Evolutionary conservation across 2,113 vertebrate genomes (phyloP), one percentile per base, ranked within the genome.

Genomic region (Labeo rohita): DNA sequence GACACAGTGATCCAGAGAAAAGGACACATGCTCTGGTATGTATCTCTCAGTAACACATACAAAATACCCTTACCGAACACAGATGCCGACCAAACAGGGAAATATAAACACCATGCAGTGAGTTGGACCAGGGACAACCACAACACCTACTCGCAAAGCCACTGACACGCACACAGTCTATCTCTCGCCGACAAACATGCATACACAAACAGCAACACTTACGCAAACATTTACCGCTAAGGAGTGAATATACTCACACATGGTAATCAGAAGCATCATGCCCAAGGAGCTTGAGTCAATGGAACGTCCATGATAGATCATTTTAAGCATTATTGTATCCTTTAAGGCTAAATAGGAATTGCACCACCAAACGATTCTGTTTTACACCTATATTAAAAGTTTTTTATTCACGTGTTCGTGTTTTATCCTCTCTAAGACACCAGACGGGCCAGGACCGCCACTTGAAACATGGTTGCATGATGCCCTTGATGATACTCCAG

Each of bases 21-120:
- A 72, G 11, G 63, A 82, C 70, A 74, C 78, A 74, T 18, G 65
- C 75, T 59, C 49, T 77, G 28, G 39, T 78, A n/a, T 85, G 52
- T 86, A 54, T 84, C 45, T 54, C 43, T 54, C 15, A 54, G 43
- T 52, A 59, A 78, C 66, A 36, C 28, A 45, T 68, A 73, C 43
- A 39, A 80, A 61, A 75, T 49, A 61, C 15, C 56, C 80, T 83
- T 50, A 36, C 70, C 23, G 8, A 56, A 76, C 39, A 87, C 80
- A 78, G 56, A 63, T 73, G 36, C 63, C 28, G 23, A 83, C 61
- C 61, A 61, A 28, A 84, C 10, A 84, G 36, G 50, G 16, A 86
- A 75, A 77, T 76, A 83, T 87, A 68, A 87, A 50, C 85, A 83
- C 36, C n/a, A 47, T 16, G 52, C 73, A 84, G 56, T 28, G 70